Percentiles rank a stretch among this genome's conserved stretches.
Conservation (phyloP, 2,113 vertebrate species). For the Vidua macroura region DNA sequence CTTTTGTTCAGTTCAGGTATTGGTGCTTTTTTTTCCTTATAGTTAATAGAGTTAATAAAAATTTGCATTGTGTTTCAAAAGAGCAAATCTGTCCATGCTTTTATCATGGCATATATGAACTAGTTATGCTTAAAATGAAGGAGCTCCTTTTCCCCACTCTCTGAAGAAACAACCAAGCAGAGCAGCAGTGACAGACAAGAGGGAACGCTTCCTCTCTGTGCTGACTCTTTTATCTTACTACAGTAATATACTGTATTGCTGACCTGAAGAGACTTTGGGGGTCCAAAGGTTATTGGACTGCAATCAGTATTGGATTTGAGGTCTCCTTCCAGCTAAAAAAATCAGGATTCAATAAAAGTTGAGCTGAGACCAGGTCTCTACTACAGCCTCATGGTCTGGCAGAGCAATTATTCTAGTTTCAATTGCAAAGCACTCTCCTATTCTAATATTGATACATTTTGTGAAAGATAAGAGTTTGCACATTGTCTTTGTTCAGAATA, state of each 20-base stretch:
- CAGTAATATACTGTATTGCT: neutral
- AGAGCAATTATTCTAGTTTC: slow-evolving; percentile 5
- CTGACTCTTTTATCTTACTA: neutral
- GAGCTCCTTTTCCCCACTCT: neutral
- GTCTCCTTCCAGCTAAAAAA: neutral
- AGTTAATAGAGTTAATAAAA: neutral
- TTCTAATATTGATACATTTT: slow-evolving; percentile 21
- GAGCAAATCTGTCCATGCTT: neutral
- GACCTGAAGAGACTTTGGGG: neutral
- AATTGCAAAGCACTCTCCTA: neutral
- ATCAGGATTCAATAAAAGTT: neutral
- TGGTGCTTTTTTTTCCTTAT: neutral
- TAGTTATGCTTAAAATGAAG: neutral
- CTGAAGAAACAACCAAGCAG: neutral
- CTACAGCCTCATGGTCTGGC: neutral
- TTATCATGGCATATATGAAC: neutral
- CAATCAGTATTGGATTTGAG: neutral
- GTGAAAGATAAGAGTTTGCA: neutral
- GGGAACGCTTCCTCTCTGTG: neutral
- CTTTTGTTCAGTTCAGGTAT: neutral
- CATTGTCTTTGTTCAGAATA: slow-evolving; percentile 14
- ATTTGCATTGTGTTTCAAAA: neutral
- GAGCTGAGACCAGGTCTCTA: neutral
- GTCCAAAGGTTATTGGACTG: neutral
- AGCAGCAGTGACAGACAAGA: neutral